Conservation (phyloP, 1,140 invertebrate species). For the Stegodyphus dumicola region DNA sequence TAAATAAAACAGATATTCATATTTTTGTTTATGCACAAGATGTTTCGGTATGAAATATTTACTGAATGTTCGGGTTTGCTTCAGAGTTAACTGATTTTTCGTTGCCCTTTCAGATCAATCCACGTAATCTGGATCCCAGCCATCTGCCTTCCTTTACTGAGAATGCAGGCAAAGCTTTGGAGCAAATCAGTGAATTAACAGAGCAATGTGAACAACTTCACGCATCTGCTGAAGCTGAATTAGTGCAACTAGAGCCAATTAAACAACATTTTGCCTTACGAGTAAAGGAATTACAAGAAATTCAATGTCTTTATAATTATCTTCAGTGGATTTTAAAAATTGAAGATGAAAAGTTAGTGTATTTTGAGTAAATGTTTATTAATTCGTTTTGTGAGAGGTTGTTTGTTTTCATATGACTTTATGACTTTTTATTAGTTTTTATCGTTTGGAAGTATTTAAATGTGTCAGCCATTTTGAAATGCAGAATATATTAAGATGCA, state of each 20-base stretch:
- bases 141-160: constrained; percentile 11
- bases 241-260: constrained; percentile 7
- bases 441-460: too few species aligned
- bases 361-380: too few species aligned
- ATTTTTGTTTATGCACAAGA: too few species aligned
- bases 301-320: constrained; percentile 75
- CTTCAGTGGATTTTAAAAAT: constrained; percentile 75
- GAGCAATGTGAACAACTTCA: constrained; percentile 15
- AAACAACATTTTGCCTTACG: constrained; percentile 18
- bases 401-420: too few species aligned
- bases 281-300: constrained; percentile 66
- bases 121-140: constrained; percentile 2
- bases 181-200: constrained; percentile 13
- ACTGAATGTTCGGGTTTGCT: background rate
- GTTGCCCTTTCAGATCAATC: constrained; percentile 22
- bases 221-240: background rate
- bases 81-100: background rate
- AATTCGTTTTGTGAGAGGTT: too few species aligned
- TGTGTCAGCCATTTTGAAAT: too few species aligned
- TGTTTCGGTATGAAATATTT: too few species aligned
- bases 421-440: too few species aligned
- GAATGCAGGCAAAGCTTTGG: constrained; percentile 37
- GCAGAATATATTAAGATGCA: too few species aligned
- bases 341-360: constrained; percentile 72
- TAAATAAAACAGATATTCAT: too few species aligned